Evolutionary conservation across 2,797 vertebrate species (phyloP).

Genomic region (Scleropages formosus): DNA sequence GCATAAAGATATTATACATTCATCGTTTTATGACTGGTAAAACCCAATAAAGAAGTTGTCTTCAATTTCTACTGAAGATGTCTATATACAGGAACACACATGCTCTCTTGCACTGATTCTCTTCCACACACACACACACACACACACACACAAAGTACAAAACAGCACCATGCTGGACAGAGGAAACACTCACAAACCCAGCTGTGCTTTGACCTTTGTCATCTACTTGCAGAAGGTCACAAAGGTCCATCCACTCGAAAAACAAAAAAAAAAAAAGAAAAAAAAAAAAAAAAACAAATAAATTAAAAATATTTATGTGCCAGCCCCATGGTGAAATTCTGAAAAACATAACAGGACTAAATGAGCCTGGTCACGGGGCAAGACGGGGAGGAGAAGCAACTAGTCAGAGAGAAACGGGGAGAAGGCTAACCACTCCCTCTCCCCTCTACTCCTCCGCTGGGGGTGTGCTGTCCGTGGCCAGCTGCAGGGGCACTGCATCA

Average conservation of each 20-base stretch:
- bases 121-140: conserved; percentile 18
- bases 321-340: neutral
- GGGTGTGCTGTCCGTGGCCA: conserved; percentile 28
- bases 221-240: neutral
- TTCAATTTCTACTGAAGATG: conserved; percentile 20
- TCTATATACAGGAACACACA: conserved; percentile 18
- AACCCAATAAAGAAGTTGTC: conserved; percentile 27
- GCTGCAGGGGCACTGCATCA: conserved; percentile 41
- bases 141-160: conserved; percentile 27
- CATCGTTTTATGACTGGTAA: conserved; percentile 49
- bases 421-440: neutral
- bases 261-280: conserved; percentile 7
- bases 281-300: neutral
- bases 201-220: conserved; percentile 38
- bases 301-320: neutral
- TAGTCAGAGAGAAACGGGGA: conserved; percentile 5
- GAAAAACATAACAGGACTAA: neutral
- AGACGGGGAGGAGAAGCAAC: neutral
- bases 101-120: neutral
- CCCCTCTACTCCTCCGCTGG: conserved; percentile 4
- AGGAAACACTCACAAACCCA: conserved; percentile 15
- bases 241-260: neutral
- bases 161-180: conserved; percentile 29
- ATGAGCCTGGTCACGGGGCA: neutral
- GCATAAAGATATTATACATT: conserved; percentile 44